Evolutionary conservation across 1,140 invertebrate genomes (phyloP).

Genomic region (Drosophila repletoides): DNA sequence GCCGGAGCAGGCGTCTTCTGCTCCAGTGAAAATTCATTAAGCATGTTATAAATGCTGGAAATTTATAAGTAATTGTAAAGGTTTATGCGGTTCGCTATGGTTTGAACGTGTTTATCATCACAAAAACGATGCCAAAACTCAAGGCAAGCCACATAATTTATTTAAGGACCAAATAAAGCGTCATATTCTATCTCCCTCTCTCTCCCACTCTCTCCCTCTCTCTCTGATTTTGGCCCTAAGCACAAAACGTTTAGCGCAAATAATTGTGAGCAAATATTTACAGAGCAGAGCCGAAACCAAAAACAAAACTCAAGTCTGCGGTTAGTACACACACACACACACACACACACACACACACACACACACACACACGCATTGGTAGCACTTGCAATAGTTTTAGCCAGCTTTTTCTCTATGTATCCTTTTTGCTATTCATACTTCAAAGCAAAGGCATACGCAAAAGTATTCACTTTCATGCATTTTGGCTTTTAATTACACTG

Average conservation of each 20-base stretch:
- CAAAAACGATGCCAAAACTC: slow-evolving; percentile 30
- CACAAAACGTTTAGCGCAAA: slow-evolving; percentile 56
- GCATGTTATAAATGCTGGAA: slow-evolving; percentile 76
- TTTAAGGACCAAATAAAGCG: slow-evolving; percentile 65
- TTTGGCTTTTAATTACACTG: slow-evolving; percentile 54
- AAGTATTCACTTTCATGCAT: slow-evolving; percentile 56
- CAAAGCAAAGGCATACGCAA: no score
- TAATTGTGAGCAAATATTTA: slow-evolving; percentile 71
- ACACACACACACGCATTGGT: not conserved
- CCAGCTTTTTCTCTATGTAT: slow-evolving; percentile 27
- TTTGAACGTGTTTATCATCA: slow-evolving; percentile 74
- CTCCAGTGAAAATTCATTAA: slow-evolving; percentile 71
- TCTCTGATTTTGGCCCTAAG: slow-evolving; percentile 15
- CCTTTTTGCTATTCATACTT: slow-evolving; percentile 12
- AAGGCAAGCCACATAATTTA: slow-evolving; percentile 58
- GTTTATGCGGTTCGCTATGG: slow-evolving; percentile 70
- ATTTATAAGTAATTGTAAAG: slow-evolving; percentile 79
- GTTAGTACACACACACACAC: slow-evolving; percentile 8
- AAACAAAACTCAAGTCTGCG: slow-evolving; percentile 16
- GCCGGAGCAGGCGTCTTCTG: slow-evolving; percentile 28
- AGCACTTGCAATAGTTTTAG: slow-evolving; percentile 36
- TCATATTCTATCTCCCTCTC: no score
- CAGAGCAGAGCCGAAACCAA: slow-evolving; percentile 32
- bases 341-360: not conserved
- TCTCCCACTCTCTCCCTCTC: no score